A percentile compares a stretch with the other conserved stretches of the same genome.
Conservation (phyloP, 2,888 invertebrate species). For the Troilus luridus region DNA sequence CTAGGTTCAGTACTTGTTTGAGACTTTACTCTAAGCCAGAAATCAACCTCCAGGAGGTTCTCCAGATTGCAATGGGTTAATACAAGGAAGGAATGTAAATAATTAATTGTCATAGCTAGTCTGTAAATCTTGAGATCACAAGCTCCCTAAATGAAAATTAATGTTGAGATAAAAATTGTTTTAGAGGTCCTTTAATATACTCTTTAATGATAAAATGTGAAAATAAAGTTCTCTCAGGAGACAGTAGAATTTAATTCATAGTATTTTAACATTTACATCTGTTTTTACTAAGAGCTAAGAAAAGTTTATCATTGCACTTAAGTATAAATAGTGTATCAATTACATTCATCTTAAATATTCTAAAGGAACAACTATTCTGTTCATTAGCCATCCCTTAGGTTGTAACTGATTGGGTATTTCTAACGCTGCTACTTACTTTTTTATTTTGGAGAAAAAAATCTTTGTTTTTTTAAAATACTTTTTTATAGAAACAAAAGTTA, state of each 20-base stretch:
- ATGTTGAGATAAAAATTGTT: too few species aligned
- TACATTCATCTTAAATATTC: not conserved
- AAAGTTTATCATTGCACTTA: conserved; percentile 16
- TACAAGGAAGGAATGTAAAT: too few species aligned
- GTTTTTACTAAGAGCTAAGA: not conserved
- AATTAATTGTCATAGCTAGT: too few species aligned
- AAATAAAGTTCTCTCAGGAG: not conserved
- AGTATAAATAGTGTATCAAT: not conserved
- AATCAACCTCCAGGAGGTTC: too few species aligned
- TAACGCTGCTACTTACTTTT: not conserved
- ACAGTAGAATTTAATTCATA: not conserved
- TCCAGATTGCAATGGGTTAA: too few species aligned
- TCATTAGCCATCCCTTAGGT: conserved; percentile 21
- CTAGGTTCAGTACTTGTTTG: too few species aligned
- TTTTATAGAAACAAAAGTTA: not conserved
- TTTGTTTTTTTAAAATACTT: too few species aligned
- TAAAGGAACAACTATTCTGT: not conserved
- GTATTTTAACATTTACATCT: not conserved
- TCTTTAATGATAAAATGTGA: not conserved
- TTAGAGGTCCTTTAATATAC: not conserved
- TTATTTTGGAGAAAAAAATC: not conserved
- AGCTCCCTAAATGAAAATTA: too few species aligned
- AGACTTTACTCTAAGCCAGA: too few species aligned
- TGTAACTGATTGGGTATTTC: not conserved
- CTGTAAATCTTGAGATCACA: too few species aligned